Percentiles rank a stretch among this genome's conserved stretches.
phyloP scores from a whole-genome alignment of 2,888 invertebrate genomes.

The Andrena haemorrhoa region DNA sequence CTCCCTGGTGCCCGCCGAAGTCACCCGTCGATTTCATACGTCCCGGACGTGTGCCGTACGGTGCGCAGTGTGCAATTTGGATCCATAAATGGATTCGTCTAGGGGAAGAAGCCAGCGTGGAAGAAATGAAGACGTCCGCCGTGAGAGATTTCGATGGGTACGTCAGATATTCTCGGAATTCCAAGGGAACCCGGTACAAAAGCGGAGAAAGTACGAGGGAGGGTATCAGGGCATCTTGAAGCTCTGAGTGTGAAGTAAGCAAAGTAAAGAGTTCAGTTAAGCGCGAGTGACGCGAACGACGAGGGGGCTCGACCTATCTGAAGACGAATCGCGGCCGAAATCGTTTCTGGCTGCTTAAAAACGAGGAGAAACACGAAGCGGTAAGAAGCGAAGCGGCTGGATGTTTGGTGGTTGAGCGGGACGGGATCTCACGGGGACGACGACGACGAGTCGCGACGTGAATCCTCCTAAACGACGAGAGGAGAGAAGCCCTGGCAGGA shows the following conservation, averaged over 20 bases:
- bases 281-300: constrained; percentile 28
- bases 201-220: constrained; percentile 1
- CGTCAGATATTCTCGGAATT: not conserved
- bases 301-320: constrained; percentile 41
- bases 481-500: constrained; percentile 28
- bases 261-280: constrained; percentile 15
- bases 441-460: constrained; percentile 51
- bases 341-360: constrained; percentile 25
- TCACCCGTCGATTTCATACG: not conserved
- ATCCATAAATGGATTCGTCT: too few relatives aligned
- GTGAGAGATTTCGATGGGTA: too few relatives aligned
- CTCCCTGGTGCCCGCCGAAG: not conserved
- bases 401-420: constrained; percentile 41
- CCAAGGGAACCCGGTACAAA: not conserved
- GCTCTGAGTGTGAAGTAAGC: constrained; percentile 16
- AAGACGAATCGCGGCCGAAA: constrained; percentile 46
- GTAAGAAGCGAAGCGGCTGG: not conserved
- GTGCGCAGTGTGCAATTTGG: too few relatives aligned
- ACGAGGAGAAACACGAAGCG: constrained; percentile 47
- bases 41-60: too few relatives aligned
- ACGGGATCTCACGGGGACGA: constrained; percentile 32
- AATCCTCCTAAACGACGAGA: constrained; percentile 60
- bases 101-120: too few relatives aligned
- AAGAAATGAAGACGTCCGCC: too few relatives aligned
- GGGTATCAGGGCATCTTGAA: constrained; percentile 26